Percentiles rank a stretch among this genome's conserved stretches.
Conservation (phyloP, 2,888 invertebrate species). For the Hypolimnas misippus region DNA sequence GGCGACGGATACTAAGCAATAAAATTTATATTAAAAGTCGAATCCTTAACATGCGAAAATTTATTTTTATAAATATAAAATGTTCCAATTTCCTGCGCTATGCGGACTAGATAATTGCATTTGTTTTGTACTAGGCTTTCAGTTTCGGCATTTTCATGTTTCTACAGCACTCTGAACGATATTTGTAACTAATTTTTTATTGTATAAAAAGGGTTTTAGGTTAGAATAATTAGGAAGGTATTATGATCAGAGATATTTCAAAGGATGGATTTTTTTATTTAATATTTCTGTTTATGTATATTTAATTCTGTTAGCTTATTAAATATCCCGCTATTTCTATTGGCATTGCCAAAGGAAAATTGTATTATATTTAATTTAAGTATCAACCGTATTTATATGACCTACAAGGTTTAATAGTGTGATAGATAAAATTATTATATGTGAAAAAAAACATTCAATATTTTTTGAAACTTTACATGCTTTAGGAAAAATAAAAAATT, state of each 20-base stretch:
- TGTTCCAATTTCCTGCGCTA: constrained; percentile 4
- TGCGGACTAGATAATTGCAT: constrained; percentile 16
- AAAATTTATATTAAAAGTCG: neutral
- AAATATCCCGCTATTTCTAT: constrained; percentile 17
- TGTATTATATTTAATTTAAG: constrained; percentile 42
- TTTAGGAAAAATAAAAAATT: constrained; percentile 39
- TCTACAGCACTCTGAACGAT: constrained; percentile 22
- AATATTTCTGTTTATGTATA: constrained; percentile 1
- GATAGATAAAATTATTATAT: constrained; percentile 15
- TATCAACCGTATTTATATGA: constrained; percentile 11
- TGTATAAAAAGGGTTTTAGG: constrained; percentile 38
- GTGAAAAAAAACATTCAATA: constrained; percentile 39
- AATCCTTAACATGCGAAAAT: neutral
- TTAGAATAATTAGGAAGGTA: constrained; percentile 32
- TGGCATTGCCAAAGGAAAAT: constrained; percentile 46
- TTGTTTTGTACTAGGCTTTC: constrained; percentile 19
- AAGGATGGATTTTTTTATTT: constrained; percentile 1
- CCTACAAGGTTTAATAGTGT: constrained; percentile 19
- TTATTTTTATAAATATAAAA: neutral
- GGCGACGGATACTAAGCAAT: neutral
- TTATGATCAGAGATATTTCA: neutral
- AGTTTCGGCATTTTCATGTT: constrained; percentile 14
- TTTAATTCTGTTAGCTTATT: constrained; percentile 7
- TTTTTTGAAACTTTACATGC: constrained; percentile 50
- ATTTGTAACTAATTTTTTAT: constrained; percentile 34